Conservation (phyloP, 2,113 vertebrate species). For the Fukomys damarensis region DNA sequence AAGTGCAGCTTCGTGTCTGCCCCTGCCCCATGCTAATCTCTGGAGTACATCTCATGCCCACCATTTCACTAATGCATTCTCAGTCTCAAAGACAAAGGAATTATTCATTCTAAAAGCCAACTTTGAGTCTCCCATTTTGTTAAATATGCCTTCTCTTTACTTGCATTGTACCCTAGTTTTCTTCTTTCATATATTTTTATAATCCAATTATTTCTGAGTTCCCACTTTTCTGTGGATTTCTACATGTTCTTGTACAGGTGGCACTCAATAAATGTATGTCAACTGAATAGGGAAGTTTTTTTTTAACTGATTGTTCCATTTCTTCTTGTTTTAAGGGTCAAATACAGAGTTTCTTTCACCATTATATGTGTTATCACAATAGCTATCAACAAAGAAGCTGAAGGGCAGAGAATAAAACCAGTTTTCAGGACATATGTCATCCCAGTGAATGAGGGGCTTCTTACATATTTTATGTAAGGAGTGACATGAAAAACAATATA, state of each 20-base stretch:
- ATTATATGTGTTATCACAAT: not conserved
- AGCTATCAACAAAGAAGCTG: not conserved
- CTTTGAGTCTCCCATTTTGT: not conserved
- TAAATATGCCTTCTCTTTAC: not conserved
- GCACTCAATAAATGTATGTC: not conserved
- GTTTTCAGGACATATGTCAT: not conserved
- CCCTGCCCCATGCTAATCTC: not conserved
- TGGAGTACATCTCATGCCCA: not conserved
- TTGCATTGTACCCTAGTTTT: not conserved
- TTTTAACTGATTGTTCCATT: not conserved
- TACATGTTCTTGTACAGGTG: not conserved
- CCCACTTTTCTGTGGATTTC: not conserved
- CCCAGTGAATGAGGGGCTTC: not conserved
- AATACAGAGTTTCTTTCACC: not conserved
- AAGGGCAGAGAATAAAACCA: conserved; percentile 28
- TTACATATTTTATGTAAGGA: not conserved
- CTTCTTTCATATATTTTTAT: not conserved
- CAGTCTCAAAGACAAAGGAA: not conserved
- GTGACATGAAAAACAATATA: not conserved
- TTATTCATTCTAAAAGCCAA: not conserved
- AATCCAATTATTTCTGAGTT: not conserved
- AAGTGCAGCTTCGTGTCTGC: not conserved
- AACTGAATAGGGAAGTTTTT: not conserved
- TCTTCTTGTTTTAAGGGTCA: not conserved
- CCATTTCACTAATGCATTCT: not conserved